Base-by-base conservation (phyloP, 2,888 invertebrate genomes). In the Orthosia incerta region DNA sequence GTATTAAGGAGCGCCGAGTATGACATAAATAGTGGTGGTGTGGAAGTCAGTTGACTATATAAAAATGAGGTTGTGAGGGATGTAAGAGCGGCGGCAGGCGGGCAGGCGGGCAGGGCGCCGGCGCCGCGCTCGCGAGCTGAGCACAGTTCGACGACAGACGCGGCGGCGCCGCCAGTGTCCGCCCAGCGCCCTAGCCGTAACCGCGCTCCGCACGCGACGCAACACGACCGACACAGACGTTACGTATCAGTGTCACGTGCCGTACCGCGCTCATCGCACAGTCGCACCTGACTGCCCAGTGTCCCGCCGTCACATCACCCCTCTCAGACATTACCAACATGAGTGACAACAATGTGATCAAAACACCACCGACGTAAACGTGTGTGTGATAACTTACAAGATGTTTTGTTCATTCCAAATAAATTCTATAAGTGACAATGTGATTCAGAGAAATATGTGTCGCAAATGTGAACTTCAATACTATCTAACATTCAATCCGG, bases 31-130 rank as follows among this genome's bases (percentile, higher is more conserved):
- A 95, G 95, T 95, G 93, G 93, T 93, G 93, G 94, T 91, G 94
- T 94, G 94, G 95, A 95, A 96, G 95, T 95, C 95, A 95, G 94
- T 95, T 93, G 95, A 95, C 95, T 96, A 94, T 95, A 95, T 95
- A 95, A 95, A 95, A 96, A 94, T 95, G 94, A 93, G 94, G 92
- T 90, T 94, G 93, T 92, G 91, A 91, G 92, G 90, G 94, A 93
- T 94, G 93, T 93, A 90, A 93, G 88, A 88, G 90, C 85, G 91
- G 88, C 88, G 83, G 91, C 89, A 94, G 94, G 86, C 60, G 95
- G 91, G 89, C 94, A 94, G 86, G 95, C 96, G 96, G 95, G 91
- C 90, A 95, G 94, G 86, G 95, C 96, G 96, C 95, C 95, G 95
- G 95, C 95, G 96, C 95, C 92, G 90, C 87, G 89, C 90, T 91